Base-by-base conservation (phyloP, 2,113 vertebrate species). In the Sterrhoptilus dennistouni region DNA sequence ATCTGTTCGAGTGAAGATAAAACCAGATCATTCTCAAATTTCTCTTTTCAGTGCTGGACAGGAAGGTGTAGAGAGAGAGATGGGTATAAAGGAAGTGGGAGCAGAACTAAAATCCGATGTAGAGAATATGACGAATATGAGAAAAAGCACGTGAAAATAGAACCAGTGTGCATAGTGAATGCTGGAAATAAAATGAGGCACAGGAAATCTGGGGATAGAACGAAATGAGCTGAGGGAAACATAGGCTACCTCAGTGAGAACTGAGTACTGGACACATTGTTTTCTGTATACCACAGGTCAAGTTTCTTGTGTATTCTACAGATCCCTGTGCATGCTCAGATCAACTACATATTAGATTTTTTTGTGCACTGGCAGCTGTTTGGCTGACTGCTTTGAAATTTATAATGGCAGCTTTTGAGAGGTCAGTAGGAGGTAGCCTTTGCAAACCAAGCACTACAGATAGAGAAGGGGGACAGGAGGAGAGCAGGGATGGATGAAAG, bases 171-270 rank as follows among this genome's bases (percentile, higher is more conserved):
- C 2, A 1, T 24, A 53, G 15, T 79, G 40, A 33, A 40, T 71
- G 24, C 44, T 93, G n/a, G 45, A 87, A 72, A 61, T 56, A 72
- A 87, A 92, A 79, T 23, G n/a, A 89, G 76, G 38, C 27, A 68
- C 27, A 31, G 45, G 64, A 87, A 63, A 54, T 70, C 36, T 69
- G 33, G 44, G 18, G 38, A 53, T 20, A 69, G 47, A 89, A 77
- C 57, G 18, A 89, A 87, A 50, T n/a, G 47, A 24, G 4, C 31
- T 68, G 72, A 63, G 77, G 29, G 52, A 90, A 87, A 42, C 18
- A 12, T 3, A 69, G 56, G 35, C 40, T 78, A 22, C 11, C n/a
- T 25, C 57, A n/a, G 33, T 8, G 7, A 72, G n/a, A 56, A 65
- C 33, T 28, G 40, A 61, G 54, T 70, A 57, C 31, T 72, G 35